Evolutionary conservation across 2,797 vertebrate species (phyloP), one percentile per base, ranked within the genome.

Genomic region (Sylvilagus floridanus): DNA sequence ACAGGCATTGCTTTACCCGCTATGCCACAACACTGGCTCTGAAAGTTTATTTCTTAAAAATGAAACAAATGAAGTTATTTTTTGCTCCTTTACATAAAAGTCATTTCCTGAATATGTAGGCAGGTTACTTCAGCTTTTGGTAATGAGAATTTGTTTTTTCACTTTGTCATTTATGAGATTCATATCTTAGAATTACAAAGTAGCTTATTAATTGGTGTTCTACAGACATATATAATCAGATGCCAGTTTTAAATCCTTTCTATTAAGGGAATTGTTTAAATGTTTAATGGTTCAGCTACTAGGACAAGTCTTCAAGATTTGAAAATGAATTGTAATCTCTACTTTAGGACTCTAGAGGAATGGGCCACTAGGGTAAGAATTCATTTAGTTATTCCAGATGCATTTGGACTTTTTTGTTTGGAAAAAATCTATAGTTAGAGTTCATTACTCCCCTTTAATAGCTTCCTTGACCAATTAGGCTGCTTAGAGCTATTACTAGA

Each of bases 401-500:
- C 37, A 66, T 81, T 68, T 75, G n/a, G 11, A 57, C 3, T 2
- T n/a, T 54, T 62, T 63, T 28, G 7, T 83, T 91, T 66, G 65
- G 4, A 17, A 84, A 4, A 84, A 32, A 82, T 86, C 28, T 94
- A 11, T 66, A 81, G 60, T 77, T 84, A 84, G 30, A 90, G 79
- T 90, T 76, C 68, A 91, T 90, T 81, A 19, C 17, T 68, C 87
- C 30, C 6, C 5, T 71, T 93, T 86, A 73, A 84, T 65, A 93
- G 21, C 8, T 71, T 85, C 57, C 26, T 88, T 76, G n/a, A 65
- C 26, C 26, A 82, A 12, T 92, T 73, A 75, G 52, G 3, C 28
- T 75, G 9, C 19, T 72, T 86, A 91, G 10, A 60, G 60, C 8
- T 17, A 42, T 71, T 85, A 57, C 21, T 77, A 17, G 24, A 77